Evolutionary conservation across 1,140 invertebrate species (phyloP), one percentile per base, ranked within the genome.

Genomic region (Panulirus ornatus): DNA sequence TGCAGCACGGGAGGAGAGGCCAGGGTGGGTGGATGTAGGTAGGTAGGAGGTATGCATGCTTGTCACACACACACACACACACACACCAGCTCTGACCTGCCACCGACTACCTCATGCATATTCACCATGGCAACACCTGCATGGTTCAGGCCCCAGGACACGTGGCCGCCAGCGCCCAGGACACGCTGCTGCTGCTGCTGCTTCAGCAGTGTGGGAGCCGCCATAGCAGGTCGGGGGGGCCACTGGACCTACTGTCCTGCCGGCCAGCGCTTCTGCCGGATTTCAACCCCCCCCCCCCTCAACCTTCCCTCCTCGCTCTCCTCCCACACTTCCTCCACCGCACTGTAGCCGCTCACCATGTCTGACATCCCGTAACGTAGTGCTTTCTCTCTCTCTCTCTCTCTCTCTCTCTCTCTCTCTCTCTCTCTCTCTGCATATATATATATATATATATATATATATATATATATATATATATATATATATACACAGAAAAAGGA

Each of bases 21-120:
- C 1, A 19, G 58, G 30, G n/a, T 70, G 81, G 30, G 78, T 47
- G 44, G 47, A 42, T 81, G 78, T 81, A 42, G 38, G 78, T 81
- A 42, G 51, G 78, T 54, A 27, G 51, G 78, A 44, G 51, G 44
- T 47, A 47, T 6, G n/a, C 30, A 66, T 81, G 47, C 78, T 0
- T 38, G 78, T 81, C 78, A 81, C 78, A 81, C 47, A 58, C 76
- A 34, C 78, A 27, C 76, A 34, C 78, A 27, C n/a, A n/a, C n/a
- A n/a, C 70, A 11, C 27, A 38, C 70, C 70, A 73, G 38, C 27
- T 81, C 51, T 81, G 78, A 81, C 78, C 78, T 47, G 19, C 1
- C 47, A 34, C 27, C 30, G 3, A 36, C 27, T 58, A 19, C 30
- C 36, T 22, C 54, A 16, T 81, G 47, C 47, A 81, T 81, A 36